Evolutionary conservation across 2,113 vertebrate species (phyloP).

Genomic region (Picathartes gymnocephalus): DNA sequence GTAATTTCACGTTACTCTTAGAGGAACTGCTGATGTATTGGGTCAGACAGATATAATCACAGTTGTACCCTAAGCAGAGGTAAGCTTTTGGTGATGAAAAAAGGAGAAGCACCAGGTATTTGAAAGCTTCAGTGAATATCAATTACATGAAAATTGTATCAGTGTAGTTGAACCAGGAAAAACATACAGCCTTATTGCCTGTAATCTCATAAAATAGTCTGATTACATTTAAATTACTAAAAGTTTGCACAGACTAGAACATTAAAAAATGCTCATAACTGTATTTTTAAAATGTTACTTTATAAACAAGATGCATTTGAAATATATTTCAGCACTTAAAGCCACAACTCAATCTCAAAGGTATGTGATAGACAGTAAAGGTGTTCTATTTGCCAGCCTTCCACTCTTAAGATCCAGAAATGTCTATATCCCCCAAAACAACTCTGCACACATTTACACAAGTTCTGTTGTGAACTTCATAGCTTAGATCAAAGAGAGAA

Average conservation of each 20-base stretch:
- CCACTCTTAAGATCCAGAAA: not conserved
- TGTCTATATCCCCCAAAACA: not conserved
- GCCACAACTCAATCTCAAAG: not conserved
- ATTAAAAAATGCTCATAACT: not conserved
- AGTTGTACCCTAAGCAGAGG: not conserved
- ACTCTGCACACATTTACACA: not conserved
- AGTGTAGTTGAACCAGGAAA: not conserved
- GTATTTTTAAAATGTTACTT: not conserved
- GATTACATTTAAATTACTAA: not conserved
- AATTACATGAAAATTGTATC: not conserved
- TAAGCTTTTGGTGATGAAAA: not conserved
- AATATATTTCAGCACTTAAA: not conserved
- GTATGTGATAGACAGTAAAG: not conserved
- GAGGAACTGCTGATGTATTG: not conserved
- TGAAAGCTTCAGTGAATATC: not conserved
- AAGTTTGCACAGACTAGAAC: not conserved
- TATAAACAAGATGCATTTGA: not conserved
- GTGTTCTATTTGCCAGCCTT: not conserved
- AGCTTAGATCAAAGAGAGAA: not conserved
- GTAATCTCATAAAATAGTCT: not conserved
- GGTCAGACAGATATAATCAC: not conserved
- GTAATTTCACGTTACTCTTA: not conserved
- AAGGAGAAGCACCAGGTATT: not conserved
- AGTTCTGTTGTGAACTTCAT: not conserved
- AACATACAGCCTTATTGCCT: not conserved